Evolutionary conservation across 2,113 vertebrate genomes (phyloP).

Genomic region (Synodontis membranacea): DNA sequence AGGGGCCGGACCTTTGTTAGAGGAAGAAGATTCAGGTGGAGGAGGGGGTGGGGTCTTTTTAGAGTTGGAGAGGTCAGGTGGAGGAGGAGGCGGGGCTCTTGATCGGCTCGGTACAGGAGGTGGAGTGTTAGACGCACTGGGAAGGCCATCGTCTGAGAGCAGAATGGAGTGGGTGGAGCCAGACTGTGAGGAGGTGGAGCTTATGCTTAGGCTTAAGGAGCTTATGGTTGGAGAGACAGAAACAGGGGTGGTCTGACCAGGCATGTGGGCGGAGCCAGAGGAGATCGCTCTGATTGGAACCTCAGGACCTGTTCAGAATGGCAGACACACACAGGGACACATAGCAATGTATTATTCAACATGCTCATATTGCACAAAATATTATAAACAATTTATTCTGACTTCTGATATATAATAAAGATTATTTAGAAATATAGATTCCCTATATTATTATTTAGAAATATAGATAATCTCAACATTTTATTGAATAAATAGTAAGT

Average conservation of each 20-base stretch:
- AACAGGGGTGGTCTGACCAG: slow-evolving; percentile 70
- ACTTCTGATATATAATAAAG: neutral
- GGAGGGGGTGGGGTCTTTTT: slow-evolving; percentile 39
- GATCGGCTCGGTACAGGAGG: slow-evolving; percentile 88
- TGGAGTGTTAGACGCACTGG: slow-evolving; percentile 85
- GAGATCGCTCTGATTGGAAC: slow-evolving; percentile 67
- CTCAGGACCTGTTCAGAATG: slow-evolving; percentile 63
- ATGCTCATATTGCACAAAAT: neutral
- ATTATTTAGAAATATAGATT: neutral
- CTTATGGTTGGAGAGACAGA: slow-evolving; percentile 78
- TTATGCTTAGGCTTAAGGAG: slow-evolving; percentile 80
- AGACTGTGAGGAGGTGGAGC: slow-evolving; percentile 85
- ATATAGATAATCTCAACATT: neutral
- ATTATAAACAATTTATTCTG: neutral
- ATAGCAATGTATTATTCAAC: neutral
- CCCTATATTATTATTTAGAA: neutral
- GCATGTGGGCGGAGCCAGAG: slow-evolving; percentile 64
- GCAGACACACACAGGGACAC: slow-evolving; percentile 4
- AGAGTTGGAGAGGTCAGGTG: neutral
- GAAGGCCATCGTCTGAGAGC: slow-evolving; percentile 78
- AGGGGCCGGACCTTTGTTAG: slow-evolving; percentile 57
- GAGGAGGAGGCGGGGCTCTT: slow-evolving; percentile 63
- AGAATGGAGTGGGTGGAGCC: slow-evolving; percentile 78
- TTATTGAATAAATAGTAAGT: neutral
- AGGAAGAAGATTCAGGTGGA: slow-evolving; percentile 41